Evolutionary conservation across 2,113 vertebrate genomes (phyloP).

Genomic region (Lichenostomus cassidix): DNA sequence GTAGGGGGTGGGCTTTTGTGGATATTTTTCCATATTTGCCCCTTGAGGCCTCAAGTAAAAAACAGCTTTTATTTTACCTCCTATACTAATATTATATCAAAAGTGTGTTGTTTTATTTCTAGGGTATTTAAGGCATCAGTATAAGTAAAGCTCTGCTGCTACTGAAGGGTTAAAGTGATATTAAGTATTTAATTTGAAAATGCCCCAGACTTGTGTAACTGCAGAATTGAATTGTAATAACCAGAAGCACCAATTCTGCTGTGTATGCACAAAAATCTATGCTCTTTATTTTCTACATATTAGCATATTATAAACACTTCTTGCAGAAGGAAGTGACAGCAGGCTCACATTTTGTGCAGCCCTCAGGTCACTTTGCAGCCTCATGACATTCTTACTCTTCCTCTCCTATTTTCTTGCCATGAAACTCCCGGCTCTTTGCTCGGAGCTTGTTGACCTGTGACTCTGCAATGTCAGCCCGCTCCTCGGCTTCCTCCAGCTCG

Average conservation of each 20-base stretch:
- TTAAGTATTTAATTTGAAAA: not conserved
- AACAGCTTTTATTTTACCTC: too few species aligned
- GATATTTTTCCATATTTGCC: too few species aligned
- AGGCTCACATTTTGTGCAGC: not conserved
- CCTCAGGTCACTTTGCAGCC: not conserved
- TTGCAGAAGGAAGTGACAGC: not conserved
- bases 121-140: too few species aligned
- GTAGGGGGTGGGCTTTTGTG: too few species aligned
- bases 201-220: accelerated
- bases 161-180: not conserved
- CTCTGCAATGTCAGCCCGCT: conserved; percentile 74
- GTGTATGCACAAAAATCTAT: not conserved
- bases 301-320: not conserved
- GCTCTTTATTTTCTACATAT: not conserved
- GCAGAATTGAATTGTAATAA: not conserved
- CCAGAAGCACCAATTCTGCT: not conserved
- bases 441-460: not conserved
- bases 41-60: too few species aligned
- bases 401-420: not conserved
- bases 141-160: not conserved
- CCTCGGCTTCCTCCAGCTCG: conserved; percentile 77
- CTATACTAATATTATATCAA: too few species aligned
- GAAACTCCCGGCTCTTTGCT: not conserved
- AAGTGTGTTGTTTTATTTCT: too few species aligned
- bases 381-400: not conserved